These are phyloP conservation scores for Andrena hattorfiana DNA, from an alignment of 2,888 invertebrate species.

Conservation along the genomic window DNA sequence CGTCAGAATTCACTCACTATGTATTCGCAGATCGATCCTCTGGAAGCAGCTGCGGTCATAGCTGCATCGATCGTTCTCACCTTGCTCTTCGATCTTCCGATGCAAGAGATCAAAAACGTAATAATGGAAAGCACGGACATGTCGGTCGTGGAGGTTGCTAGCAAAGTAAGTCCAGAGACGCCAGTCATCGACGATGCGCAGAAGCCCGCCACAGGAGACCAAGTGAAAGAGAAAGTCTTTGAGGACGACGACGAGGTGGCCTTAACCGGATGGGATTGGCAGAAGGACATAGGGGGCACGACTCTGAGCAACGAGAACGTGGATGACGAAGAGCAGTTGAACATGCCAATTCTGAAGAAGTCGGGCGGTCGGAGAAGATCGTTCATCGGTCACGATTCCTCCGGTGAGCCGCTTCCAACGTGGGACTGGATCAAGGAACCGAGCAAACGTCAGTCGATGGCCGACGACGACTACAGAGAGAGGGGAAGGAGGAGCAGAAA, in stretches of 20 bases:
- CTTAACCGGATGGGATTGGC: constrained; percentile 56
- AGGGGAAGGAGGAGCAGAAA: constrained; percentile 65
- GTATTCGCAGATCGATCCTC: constrained; percentile 86
- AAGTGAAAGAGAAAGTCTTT: constrained; percentile 50
- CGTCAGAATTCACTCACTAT: constrained; percentile 11
- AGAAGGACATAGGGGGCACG: constrained; percentile 34
- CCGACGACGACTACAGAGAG: constrained; percentile 47
- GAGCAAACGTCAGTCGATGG: constrained; percentile 34
- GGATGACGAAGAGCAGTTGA: constrained; percentile 57
- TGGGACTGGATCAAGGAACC: constrained; percentile 44
- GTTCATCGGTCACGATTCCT: constrained; percentile 45
- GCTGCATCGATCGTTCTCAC: constrained; percentile 87
- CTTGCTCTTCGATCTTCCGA: constrained; percentile 89
- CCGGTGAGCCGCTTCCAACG: constrained; percentile 39
- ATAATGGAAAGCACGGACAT: constrained; percentile 81
- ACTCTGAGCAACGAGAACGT: constrained; percentile 12
- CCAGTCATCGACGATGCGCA: constrained; percentile 18
- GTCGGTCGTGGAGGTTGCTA: constrained; percentile 28
- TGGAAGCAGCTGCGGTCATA: constrained; percentile 87
- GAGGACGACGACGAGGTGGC: constrained; percentile 61
- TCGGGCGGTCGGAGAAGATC: constrained; percentile 44
- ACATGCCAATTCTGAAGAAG: constrained; percentile 44
- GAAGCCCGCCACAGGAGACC: constrained; percentile 41
- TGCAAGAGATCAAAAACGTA: constrained; percentile 87
- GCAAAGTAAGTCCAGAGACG: background rate